These are phyloP conservation scores for Lipophrys pholis DNA, from an alignment of 2,113 vertebrate genomes.

Conservation along the genomic window DNA sequence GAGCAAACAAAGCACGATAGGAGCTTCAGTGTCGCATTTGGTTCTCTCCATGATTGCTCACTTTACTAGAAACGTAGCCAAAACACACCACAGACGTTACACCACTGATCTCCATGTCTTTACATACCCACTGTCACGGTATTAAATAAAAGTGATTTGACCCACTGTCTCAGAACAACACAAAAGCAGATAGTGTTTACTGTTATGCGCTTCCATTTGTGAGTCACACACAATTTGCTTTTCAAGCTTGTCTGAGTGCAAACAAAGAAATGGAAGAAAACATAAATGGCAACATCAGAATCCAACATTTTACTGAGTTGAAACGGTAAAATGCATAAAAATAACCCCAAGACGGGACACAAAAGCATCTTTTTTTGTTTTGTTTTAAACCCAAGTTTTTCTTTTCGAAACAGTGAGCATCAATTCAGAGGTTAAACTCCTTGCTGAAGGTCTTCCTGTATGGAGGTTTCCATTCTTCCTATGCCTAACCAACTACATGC, in stretches of 20 bases:
- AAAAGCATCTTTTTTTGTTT: too few relatives aligned
- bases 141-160: conserved; percentile 4
- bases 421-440: too few relatives aligned
- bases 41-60: neutral
- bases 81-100: neutral
- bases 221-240: neutral
- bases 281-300: too few relatives aligned
- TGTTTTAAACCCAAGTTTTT: too few relatives aligned
- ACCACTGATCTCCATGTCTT: conserved; percentile 23
- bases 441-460: too few relatives aligned
- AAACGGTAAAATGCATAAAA: too few relatives aligned
- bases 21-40: conserved; percentile 6
- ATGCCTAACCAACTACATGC: too few relatives aligned
- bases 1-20: conserved; percentile 11
- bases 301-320: too few relatives aligned
- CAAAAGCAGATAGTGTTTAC: neutral
- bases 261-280: neutral
- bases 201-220: neutral
- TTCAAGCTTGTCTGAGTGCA: neutral
- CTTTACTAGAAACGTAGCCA: conserved; percentile 4
- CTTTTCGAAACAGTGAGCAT: too few relatives aligned
- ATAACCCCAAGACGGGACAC: too few relatives aligned
- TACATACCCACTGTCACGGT: conserved; percentile 7
- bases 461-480: too few relatives aligned
- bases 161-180: neutral